Base-by-base conservation (phyloP, 1,140 invertebrate species). In the Hermatobates lingyangjiaoensis region DNA sequence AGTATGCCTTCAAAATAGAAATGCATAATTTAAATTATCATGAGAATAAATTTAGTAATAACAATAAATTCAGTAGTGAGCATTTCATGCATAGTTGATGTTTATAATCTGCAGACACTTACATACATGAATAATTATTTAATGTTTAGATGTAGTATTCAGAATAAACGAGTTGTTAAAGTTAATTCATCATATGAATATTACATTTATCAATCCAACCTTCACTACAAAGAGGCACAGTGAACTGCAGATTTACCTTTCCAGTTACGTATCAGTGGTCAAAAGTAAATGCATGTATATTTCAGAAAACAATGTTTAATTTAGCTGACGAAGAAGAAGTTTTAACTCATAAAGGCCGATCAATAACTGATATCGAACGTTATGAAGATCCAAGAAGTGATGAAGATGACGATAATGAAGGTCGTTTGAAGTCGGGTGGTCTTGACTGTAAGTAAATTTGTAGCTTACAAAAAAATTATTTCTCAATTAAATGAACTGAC, bases 311-410 rank as follows among this genome's bases (percentile, higher is more conserved):
- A 56, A 81, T 84, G 50, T 94, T 81, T 58, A 92, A 87, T 67
- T 67, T 94, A 14, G 77, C 82, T 59, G n/a, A n/a, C n/a, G 88
- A 93, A 56, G 87, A 91, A 58, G 86, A 90, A 60, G 69, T 88
- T 30, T 67, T 91, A 25, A 91, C 86, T 2, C 87, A 92, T 60
- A 80, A 76, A 65, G 91, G 91, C 1, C 83, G 90, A 67, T 80
- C 84, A 4, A 64, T 96, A 7, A 81, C 81, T 58, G 83, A 91
- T 59, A 84, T 94, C 58, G 89, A 95, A 64, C 85, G 86, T 58
- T 93, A 88, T 72, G 87, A 93, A 60, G 82, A 90, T 62, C 77
- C 79, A 1, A 69, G 72, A 23, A 87, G 79, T 54, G 84, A 87
- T 61, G 75, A 72, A 53, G 82, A 90, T 57, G 86, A 87, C 49